phyloP scores from a whole-genome alignment of 2,797 vertebrate genomes.

The Buphagus erythrorhynchus region DNA sequence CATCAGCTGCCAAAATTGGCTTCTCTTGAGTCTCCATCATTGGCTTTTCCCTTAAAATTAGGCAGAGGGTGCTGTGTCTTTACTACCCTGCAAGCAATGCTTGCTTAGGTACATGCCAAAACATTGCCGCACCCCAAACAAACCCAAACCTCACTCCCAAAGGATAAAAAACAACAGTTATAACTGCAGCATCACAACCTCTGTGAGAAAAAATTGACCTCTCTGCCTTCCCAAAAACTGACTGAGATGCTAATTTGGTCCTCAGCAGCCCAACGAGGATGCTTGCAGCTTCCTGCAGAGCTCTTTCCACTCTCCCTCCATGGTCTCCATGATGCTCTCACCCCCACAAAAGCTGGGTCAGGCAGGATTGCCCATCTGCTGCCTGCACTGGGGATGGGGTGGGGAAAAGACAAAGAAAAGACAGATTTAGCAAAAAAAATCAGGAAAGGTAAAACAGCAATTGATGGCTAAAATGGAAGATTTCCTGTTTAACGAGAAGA shows the following conservation, averaged over 20 bases:
- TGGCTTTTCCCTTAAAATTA: not conserved
- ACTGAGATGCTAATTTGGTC: not conserved
- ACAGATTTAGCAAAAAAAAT: not conserved
- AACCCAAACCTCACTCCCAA: not conserved
- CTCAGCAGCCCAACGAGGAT: accelerated
- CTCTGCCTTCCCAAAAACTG: not conserved
- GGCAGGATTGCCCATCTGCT: not conserved
- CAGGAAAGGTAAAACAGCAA: not conserved
- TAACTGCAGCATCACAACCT: not conserved
- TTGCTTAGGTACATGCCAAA: not conserved
- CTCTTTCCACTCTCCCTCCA: not conserved
- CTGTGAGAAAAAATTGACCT: not conserved
- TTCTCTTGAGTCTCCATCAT: not conserved
- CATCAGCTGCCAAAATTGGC: not conserved
- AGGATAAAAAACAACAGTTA: not conserved
- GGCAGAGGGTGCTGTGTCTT: constrained; percentile 1
- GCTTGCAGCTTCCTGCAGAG: not conserved
- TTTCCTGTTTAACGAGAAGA: constrained; percentile 46
- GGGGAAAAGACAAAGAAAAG: not conserved
- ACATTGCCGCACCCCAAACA: not conserved
- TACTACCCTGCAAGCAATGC: not conserved
- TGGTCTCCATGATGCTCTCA: accelerated
- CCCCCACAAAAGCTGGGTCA: not conserved
- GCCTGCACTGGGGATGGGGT: no score
- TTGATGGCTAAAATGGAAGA: constrained; percentile 31